Conservation (phyloP, 2,888 invertebrate genomes). For the Halictus ligatus region DNA sequence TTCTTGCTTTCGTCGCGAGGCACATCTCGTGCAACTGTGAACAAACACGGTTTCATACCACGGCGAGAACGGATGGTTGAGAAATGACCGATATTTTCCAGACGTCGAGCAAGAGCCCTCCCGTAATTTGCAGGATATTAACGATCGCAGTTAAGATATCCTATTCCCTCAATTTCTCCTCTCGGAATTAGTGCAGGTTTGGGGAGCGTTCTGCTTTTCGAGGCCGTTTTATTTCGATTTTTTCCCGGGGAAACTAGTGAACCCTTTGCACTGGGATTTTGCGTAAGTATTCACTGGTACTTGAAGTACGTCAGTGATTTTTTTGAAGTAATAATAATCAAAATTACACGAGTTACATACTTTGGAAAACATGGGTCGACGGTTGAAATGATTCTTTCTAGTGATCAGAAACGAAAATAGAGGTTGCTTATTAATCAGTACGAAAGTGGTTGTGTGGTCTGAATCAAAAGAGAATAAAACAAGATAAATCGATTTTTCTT, state of each 20-base stretch:
- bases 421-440: neutral
- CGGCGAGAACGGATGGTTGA: neutral
- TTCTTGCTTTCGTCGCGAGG: conserved; percentile 37
- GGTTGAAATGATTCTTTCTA: too few relatives aligned
- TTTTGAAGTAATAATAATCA: too few relatives aligned
- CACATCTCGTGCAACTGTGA: neutral
- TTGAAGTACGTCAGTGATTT: too few relatives aligned
- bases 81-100: neutral
- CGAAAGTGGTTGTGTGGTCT: neutral
- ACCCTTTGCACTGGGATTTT: too few relatives aligned
- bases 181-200: neutral
- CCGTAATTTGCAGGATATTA: neutral
- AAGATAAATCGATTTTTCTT: neutral
- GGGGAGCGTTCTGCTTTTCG: too few relatives aligned
- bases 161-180: conserved; percentile 8
- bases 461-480: neutral
- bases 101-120: neutral
- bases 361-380: too few relatives aligned
- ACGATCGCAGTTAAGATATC: neutral
- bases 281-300: too few relatives aligned
- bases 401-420: too few relatives aligned
- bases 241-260: too few relatives aligned
- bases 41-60: neutral
- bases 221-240: too few relatives aligned
- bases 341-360: too few relatives aligned